Conservation (phyloP, 2,113 vertebrate genomes). For the Rhagologus leucostigma region DNA sequence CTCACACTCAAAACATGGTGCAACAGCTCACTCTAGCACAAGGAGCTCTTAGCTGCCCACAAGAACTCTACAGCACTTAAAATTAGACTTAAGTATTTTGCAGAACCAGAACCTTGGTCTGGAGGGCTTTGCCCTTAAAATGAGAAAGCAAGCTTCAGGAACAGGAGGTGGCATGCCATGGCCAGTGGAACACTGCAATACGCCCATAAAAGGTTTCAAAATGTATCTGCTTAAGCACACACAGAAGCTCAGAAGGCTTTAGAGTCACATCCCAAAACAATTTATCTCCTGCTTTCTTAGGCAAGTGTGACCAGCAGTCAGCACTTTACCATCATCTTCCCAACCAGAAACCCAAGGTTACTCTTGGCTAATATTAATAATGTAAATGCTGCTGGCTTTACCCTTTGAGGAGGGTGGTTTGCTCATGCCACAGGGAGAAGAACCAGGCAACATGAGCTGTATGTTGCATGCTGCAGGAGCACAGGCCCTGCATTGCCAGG, state of each 20-base stretch:
- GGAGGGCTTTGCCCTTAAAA: not conserved
- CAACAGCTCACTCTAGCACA: not conserved
- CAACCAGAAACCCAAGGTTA: constrained; percentile 26
- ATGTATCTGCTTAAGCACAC: not conserved
- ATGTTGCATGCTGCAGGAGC: not conserved
- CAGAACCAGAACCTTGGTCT: not conserved
- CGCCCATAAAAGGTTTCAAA: constrained; percentile 53
- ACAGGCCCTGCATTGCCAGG: not conserved
- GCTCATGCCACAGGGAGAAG: not conserved
- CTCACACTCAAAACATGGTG: not conserved
- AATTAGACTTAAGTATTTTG: not conserved
- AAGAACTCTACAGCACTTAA: not conserved
- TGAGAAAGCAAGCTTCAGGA: not conserved
- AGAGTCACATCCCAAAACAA: constrained; percentile 27
- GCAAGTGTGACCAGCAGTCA: constrained; percentile 38
- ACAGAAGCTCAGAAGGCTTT: not conserved
- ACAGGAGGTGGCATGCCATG: not conserved
- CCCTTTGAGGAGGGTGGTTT: not conserved
- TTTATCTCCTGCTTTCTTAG: constrained; percentile 49
- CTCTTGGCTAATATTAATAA: not conserved
- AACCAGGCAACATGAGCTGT: not conserved
- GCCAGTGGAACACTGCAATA: not conserved
- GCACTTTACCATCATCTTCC: constrained; percentile 32
- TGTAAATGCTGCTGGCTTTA: not conserved
- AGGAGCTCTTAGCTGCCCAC: not conserved